phyloP scores from a whole-genome alignment of 1,140 invertebrate species.

The Dendroctonus ponderosae region DNA sequence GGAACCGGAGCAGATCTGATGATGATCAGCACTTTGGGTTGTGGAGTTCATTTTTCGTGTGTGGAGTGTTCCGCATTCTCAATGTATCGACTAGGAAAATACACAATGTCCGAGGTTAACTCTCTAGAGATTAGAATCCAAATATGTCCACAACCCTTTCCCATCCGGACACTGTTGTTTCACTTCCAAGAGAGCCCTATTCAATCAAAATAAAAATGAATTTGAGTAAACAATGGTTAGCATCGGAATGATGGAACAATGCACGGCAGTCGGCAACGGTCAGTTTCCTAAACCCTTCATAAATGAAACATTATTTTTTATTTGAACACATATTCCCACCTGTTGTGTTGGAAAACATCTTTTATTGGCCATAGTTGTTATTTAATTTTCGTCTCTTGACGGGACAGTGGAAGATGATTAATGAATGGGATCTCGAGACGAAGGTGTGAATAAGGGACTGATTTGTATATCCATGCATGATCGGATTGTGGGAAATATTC shows the following conservation, averaged over 20 bases:
- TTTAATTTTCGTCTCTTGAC: conserved; percentile 29
- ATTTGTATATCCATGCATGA: neutral
- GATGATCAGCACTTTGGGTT: too few species aligned
- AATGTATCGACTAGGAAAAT: too few species aligned
- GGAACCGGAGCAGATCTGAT: too few species aligned
- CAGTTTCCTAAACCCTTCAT: conserved; percentile 13
- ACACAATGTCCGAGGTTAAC: too few species aligned
- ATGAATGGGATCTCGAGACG: conserved; percentile 17
- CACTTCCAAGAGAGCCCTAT: too few species aligned
- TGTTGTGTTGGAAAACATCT: conserved; percentile 34
- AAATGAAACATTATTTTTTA: conserved; percentile 30
- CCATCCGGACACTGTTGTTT: too few species aligned
- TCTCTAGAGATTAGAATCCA: too few species aligned
- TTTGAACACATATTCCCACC: conserved; percentile 36
- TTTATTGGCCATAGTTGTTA: conserved; percentile 27
- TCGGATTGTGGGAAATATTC: too few species aligned
- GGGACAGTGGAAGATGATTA: conserved; percentile 19
- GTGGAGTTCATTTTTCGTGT: too few species aligned
- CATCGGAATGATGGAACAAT: conserved; percentile 20
- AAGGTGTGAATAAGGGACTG: conserved; percentile 13
- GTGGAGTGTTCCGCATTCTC: too few species aligned
- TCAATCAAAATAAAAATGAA: conserved; percentile 8
- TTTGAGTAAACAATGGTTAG: conserved; percentile 19
- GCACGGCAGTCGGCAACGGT: conserved; percentile 6
- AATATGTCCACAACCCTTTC: too few species aligned